Conservation (phyloP, 1,140 invertebrate genomes). For the Drosophila oshimai region DNA sequence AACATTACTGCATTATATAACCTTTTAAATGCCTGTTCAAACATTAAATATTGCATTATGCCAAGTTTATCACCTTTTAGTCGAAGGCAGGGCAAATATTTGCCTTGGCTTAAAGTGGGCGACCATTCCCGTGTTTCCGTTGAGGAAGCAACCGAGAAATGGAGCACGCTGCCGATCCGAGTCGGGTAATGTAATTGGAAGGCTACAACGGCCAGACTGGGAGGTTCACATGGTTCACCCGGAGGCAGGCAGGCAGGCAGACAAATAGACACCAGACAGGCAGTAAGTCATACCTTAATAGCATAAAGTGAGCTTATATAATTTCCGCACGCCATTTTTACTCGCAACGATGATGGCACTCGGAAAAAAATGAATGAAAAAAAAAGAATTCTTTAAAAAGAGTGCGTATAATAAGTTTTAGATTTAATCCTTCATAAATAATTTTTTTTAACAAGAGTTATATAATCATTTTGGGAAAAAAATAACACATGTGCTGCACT, state of each 20-base stretch:
- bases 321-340: slow-evolving; percentile 57
- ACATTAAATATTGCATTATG: slow-evolving; percentile 67
- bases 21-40: slow-evolving; percentile 51
- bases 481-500: no score
- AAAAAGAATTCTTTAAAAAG: no score
- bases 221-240: slow-evolving; percentile 1
- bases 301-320: slow-evolving; percentile 63
- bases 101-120: slow-evolving; percentile 16
- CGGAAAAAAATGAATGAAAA: background rate
- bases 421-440: no score
- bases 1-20: slow-evolving; percentile 41
- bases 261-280: slow-evolving; percentile 1
- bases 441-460: no score
- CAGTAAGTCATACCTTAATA: slow-evolving; percentile 58
- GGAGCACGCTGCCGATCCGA: slow-evolving; percentile 37
- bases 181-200: slow-evolving; percentile 39
- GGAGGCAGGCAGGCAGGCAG: background rate
- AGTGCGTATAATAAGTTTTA: no score
- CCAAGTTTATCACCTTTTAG: slow-evolving; percentile 67
- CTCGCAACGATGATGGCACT: slow-evolving; percentile 17
- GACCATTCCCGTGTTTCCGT: slow-evolving; percentile 36
- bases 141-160: slow-evolving; percentile 42
- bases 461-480: no score
- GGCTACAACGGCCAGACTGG: slow-evolving; percentile 12
- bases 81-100: slow-evolving; percentile 57